Evolutionary conservation across 2,797 vertebrate species (phyloP).

Genomic region (Anniella stebbinsi): DNA sequence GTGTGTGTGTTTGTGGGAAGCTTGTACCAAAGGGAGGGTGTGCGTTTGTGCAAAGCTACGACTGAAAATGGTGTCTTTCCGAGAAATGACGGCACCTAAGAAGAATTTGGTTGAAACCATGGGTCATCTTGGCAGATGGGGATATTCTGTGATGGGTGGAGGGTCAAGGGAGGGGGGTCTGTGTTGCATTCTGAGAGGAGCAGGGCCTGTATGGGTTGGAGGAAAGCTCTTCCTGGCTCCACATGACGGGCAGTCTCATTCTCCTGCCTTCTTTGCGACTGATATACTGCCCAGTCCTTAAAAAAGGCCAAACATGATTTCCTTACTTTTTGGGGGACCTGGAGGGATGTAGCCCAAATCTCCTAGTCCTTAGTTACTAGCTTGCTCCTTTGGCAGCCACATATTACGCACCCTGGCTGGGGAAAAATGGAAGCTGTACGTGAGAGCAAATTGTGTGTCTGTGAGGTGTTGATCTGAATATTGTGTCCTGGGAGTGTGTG

Average conservation of each 20-base stretch:
- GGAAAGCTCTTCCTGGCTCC: not conserved
- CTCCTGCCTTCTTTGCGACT: too few relatives aligned
- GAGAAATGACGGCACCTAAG: fast-evolving
- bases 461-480: too few relatives aligned
- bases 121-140: fast-evolving
- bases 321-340: too few relatives aligned
- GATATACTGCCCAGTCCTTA: too few relatives aligned
- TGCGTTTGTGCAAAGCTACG: fast-evolving
- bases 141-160: not conserved
- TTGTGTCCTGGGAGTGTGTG: too few relatives aligned
- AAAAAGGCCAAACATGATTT: not conserved
- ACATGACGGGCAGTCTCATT: not conserved
- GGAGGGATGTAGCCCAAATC: not conserved
- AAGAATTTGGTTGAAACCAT: not conserved
- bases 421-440: not conserved
- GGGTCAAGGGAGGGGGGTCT: not conserved
- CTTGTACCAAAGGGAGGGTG: not conserved
- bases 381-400: not conserved
- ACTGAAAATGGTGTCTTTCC: fast-evolving
- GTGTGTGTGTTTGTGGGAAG: fast-evolving
- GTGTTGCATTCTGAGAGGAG: not conserved
- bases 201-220: too few relatives aligned
- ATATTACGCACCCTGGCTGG: too few relatives aligned
- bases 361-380: too few relatives aligned
- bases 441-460: too few relatives aligned